phyloP scores from a whole-genome alignment of 2,797 vertebrate genomes.

The Tympanoctomys barrerae region DNA sequence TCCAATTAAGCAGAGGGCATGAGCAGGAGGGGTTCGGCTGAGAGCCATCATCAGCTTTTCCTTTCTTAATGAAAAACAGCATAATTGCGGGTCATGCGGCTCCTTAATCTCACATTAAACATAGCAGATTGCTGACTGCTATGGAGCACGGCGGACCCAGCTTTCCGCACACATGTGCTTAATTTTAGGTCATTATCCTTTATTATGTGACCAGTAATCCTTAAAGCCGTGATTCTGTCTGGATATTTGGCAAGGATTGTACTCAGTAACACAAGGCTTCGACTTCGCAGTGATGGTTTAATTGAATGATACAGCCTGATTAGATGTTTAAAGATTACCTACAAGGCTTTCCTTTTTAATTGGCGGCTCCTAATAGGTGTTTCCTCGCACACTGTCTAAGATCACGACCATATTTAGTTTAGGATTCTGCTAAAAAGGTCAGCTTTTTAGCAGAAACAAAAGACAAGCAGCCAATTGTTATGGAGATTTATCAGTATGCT shows the following conservation, averaged over 20 bases:
- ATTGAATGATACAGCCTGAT: slow-evolving; percentile 79
- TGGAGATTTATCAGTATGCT: slow-evolving; percentile 42
- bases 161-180: slow-evolving; percentile 80
- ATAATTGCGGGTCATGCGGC: slow-evolving; percentile 87
- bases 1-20: slow-evolving; percentile 90
- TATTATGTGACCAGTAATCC: slow-evolving; percentile 88
- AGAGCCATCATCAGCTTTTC: slow-evolving; percentile 84
- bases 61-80: slow-evolving; percentile 88
- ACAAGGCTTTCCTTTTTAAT: slow-evolving; percentile 66
- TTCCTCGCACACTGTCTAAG: slow-evolving; percentile 42
- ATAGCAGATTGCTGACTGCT: slow-evolving; percentile 85
- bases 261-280: slow-evolving; percentile 85
- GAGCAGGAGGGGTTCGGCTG: slow-evolving; percentile 84
- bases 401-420: background rate
- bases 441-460: slow-evolving; percentile 22
- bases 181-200: slow-evolving; percentile 87
- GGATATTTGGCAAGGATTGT: slow-evolving; percentile 87
- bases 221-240: slow-evolving; percentile 86
- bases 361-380: slow-evolving; percentile 43
- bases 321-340: slow-evolving; percentile 78
- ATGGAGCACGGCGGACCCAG: slow-evolving; percentile 77
- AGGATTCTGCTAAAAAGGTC: slow-evolving; percentile 10
- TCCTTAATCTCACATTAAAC: slow-evolving; percentile 89
- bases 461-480: slow-evolving; percentile 45
- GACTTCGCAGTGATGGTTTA: slow-evolving; percentile 85